Conservation (phyloP, 1,140 invertebrate genomes). For the Meloidogyne hapla region DNA sequence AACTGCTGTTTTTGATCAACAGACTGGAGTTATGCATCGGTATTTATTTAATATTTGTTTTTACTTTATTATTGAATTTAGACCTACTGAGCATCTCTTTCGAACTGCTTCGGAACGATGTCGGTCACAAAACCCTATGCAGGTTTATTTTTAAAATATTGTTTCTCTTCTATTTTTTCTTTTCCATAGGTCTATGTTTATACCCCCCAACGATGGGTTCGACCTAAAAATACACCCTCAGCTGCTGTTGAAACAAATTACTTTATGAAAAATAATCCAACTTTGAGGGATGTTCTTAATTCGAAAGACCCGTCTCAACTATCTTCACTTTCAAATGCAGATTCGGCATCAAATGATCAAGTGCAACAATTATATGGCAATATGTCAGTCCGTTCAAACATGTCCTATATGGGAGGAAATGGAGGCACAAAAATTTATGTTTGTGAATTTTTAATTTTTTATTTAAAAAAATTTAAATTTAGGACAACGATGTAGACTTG, state of each 20-base stretch:
- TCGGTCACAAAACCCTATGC: conserved; percentile 38
- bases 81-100: conserved; percentile 47
- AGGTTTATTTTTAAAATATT: conserved; percentile 30
- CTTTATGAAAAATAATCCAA: conserved; percentile 49
- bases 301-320: not conserved
- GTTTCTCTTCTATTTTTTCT: not conserved
- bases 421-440: conserved; percentile 12
- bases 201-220: conserved; percentile 28
- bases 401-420: conserved; percentile 10
- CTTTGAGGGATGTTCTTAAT: not conserved
- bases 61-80: not conserved
- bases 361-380: conserved; percentile 4
- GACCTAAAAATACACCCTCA: conserved; percentile 35
- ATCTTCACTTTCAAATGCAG: conserved; percentile 28
- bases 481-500: conserved; percentile 41
- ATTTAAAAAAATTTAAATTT: not conserved
- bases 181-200: conserved; percentile 40
- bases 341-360: not conserved
- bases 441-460: conserved; percentile 15
- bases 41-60: not conserved
- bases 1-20: conserved; percentile 50
- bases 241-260: conserved; percentile 57
- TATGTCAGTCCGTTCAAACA: not conserved
- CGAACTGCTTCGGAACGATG: conserved; percentile 45
- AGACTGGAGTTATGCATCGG: conserved; percentile 47